Base-by-base conservation (phyloP, 2,797 vertebrate genomes). In the Pseudochaenichthys georgianus region DNA sequence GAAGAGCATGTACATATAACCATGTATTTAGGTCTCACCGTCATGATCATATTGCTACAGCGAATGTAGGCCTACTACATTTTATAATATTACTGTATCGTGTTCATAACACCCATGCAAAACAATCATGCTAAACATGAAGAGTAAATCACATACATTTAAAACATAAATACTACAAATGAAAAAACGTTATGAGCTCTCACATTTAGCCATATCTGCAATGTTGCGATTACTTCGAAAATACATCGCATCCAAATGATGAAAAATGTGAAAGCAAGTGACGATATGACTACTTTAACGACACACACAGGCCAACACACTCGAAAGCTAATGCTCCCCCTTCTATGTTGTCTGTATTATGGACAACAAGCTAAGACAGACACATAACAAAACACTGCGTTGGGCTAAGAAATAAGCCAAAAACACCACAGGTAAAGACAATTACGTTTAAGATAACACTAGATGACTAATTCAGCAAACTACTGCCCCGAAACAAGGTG, bases 401-500 rank as follows among this genome's bases (percentile, higher is more conserved):
- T 1, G 15, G 2, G 8, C 3, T 3, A 1, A 5, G 9, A 43
- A 23, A 57, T 0, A 10, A 41, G 11, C 8, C 12, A 4, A 16
- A 9, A 45, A 3, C 46, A 16, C 17, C 2, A 0, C 38, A 45
- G 28, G 1, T 52, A 19, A 17, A 13, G 6, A 4, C 16, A 3
- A 12, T 1, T 9, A 0, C 11, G 0, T 15, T 42, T 31, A 15
- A 31, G 47, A 10, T n/a, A 31, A 13, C 47, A 15, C 21, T 10
- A 1, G 13, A 13, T 11, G 63, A 46, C 43, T 41, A 54, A 21
- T 46, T 41, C 12, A n/a, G 5, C 21, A 13, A 13, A 17, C 23
- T 21, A 9, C 0, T 28, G 3, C 4, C 13, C 21, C 11, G 23
- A 77, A 59, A 81, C 54, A 28, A 88, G 75, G 86, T 81, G 86